These are phyloP conservation scores for Hirtodrosophila trivittata DNA, from an alignment of 2,888 invertebrate species.

Conservation along the genomic window DNA sequence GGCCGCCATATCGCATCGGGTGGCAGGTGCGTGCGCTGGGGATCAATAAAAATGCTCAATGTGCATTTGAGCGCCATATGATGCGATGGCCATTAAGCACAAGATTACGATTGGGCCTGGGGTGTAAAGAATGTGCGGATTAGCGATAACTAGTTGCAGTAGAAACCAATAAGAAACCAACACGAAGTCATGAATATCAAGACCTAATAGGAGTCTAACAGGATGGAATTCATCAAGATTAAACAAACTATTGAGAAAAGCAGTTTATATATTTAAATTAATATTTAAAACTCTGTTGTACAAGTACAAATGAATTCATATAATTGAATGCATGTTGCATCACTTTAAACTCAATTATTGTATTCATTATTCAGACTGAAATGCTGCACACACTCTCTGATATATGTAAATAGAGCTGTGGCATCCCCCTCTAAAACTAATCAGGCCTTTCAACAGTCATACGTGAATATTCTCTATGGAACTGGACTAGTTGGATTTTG, in stretches of 20 bases:
- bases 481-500: not conserved
- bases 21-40: slow-evolving; percentile 55
- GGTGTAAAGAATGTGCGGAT: slow-evolving; percentile 4
- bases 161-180: not conserved
- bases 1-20: slow-evolving; percentile 30
- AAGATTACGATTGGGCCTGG: slow-evolving; percentile 5
- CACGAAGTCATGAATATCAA: no score
- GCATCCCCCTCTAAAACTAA: not conserved
- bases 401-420: no score
- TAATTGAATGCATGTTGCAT: no score
- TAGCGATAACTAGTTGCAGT: not conserved
- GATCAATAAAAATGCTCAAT: slow-evolving; percentile 76
- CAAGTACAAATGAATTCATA: no score
- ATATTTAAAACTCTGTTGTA: no score
- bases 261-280: no score
- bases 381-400: no score
- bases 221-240: no score
- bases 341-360: no score
- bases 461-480: not conserved
- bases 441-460: not conserved
- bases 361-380: no score
- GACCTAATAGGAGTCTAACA: no score
- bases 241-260: no score
- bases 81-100: slow-evolving; percentile 57
- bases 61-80: slow-evolving; percentile 59